These are phyloP conservation scores for Drosophila neocordata DNA, from an alignment of 1,140 invertebrate species.

Conservation along the genomic window DNA sequence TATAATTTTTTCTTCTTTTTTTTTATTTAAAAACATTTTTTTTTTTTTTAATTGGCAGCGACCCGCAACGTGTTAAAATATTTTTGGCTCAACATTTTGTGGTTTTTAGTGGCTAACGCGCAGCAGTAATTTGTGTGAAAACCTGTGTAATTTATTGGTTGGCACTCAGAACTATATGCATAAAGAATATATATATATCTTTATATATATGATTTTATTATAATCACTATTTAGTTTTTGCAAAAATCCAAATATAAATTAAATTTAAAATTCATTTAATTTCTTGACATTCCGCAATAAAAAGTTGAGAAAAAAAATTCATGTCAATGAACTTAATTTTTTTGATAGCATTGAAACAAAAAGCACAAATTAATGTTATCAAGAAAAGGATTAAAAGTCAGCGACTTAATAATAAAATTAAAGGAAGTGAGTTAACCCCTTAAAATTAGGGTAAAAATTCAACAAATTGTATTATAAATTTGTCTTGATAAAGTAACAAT, in stretches of 20 bases:
- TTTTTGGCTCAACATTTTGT: constrained; percentile 17
- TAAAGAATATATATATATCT: background rate
- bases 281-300: background rate
- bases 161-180: background rate
- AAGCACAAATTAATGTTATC: background rate
- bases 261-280: background rate
- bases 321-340: background rate
- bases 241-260: background rate
- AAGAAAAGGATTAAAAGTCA: background rate
- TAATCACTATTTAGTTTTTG: background rate
- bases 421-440: background rate
- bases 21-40: background rate
- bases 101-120: constrained; percentile 7
- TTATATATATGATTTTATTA: background rate
- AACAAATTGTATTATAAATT: too few relatives aligned
- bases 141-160: constrained; percentile 13
- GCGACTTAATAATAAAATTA: background rate
- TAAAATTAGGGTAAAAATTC: too few relatives aligned
- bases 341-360: background rate
- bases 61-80: constrained; percentile 21
- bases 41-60: constrained; percentile 18
- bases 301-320: background rate
- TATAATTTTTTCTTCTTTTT: background rate
- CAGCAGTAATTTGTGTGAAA: constrained; percentile 19
- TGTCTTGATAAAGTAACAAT: too few relatives aligned